phyloP scores from a whole-genome alignment of 2,113 vertebrate species.

The Etia nguti region DNA sequence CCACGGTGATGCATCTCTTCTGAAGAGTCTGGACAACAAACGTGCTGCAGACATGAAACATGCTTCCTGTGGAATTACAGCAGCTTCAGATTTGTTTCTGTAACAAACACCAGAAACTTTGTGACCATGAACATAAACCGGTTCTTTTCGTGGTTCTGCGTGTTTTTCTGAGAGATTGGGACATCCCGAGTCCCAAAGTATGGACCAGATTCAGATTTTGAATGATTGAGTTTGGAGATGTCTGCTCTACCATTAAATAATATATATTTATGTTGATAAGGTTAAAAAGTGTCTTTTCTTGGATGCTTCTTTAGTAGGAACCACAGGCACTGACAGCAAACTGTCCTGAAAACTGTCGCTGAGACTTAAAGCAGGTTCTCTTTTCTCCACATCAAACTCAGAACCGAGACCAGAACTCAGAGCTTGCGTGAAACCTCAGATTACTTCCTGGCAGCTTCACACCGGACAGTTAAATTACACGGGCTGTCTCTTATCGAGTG shows the following conservation, averaged over 20 bases:
- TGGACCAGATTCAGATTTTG: neutral
- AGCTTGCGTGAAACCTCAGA: neutral
- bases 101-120: neutral
- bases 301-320: neutral
- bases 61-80: neutral
- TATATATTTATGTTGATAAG: neutral
- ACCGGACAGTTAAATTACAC: neutral
- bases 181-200: neutral
- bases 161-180: rapidly evolving
- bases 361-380: neutral
- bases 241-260: neutral
- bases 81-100: neutral
- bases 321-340: neutral
- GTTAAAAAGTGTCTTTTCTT: neutral
- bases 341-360: neutral
- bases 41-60: neutral
- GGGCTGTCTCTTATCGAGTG: neutral
- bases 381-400: neutral
- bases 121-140: rapidly evolving
- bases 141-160: neutral
- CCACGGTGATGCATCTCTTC: neutral
- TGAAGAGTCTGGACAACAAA: neutral
- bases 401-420: neutral
- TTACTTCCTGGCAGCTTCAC: neutral
- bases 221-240: neutral